These are phyloP conservation scores for Anguilla japonica DNA, from an alignment of 2,113 vertebrate species.

Conservation along the genomic window DNA sequence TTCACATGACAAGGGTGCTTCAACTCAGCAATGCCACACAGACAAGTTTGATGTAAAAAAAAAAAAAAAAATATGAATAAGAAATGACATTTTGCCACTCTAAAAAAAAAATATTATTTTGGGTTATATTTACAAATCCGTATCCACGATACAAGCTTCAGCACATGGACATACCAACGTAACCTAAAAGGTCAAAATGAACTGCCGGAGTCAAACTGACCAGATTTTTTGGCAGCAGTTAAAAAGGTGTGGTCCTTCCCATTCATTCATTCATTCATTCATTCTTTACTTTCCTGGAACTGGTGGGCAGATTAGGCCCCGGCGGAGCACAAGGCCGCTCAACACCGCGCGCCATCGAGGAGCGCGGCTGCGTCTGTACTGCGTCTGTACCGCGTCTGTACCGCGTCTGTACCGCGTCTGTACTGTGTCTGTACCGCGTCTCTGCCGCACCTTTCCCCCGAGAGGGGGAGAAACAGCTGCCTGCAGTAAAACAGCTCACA, in stretches of 20 bases:
- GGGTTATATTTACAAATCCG: background rate
- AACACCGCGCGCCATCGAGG: background rate
- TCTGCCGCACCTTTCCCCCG: background rate
- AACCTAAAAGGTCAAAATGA: no score
- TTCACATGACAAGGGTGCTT: background rate
- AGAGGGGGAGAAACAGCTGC: background rate
- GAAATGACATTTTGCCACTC: background rate
- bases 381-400: background rate
- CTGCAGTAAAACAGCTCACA: constrained; percentile 14
- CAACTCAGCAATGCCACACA: background rate
- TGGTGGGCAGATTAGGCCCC: background rate
- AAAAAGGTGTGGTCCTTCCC: background rate
- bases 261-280: background rate
- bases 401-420: background rate
- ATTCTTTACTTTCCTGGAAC: background rate
- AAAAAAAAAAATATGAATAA: background rate
- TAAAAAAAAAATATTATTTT: no score
- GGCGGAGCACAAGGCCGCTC: background rate
- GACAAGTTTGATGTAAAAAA: background rate
- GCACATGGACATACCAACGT: no score
- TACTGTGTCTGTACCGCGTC: no score
- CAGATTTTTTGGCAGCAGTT: background rate
- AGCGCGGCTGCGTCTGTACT: no score
- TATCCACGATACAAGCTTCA: no score
- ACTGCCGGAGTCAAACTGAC: no score